Percentiles rank a stretch among this genome's conserved stretches.
These are phyloP conservation scores for Montipora efflorescens DNA, from an alignment of 64 coral and sea anemone species.

Conservation along the genomic window DNA sequence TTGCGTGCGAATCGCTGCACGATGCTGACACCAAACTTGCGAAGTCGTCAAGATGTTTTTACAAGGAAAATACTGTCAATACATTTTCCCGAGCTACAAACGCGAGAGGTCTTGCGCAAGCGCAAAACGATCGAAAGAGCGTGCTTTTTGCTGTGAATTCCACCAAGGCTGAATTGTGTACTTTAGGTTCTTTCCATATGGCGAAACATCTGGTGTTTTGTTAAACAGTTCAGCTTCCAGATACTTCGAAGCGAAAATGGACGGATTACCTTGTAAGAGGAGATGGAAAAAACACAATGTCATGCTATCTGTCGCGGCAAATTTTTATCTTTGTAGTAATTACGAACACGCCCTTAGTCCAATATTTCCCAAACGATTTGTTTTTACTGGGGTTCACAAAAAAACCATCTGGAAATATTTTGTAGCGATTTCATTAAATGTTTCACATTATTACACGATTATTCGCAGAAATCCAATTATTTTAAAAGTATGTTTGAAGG, in stretches of 20 bases:
- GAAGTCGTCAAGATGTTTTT: background rate
- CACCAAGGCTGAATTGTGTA: background rate
- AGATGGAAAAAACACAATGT: background rate
- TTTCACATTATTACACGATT: conserved; percentile 11
- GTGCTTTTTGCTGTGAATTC: background rate
- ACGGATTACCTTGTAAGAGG: background rate
- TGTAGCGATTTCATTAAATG: conserved; percentile 1
- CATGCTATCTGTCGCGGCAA: background rate
- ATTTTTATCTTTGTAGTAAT: background rate
- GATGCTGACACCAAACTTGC: background rate
- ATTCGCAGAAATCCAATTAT: conserved; percentile 16
- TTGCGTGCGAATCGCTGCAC: background rate
- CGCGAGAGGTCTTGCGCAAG: background rate
- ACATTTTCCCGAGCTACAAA: background rate
- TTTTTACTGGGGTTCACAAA: too few species aligned
- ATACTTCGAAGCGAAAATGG: background rate
- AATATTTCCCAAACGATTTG: too few species aligned
- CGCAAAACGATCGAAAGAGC: background rate
- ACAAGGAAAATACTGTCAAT: background rate
- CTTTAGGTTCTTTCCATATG: background rate
- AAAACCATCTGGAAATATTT: conserved; percentile 6
- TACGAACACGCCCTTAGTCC: background rate
- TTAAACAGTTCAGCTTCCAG: background rate
- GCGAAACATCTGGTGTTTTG: conserved; percentile 22
- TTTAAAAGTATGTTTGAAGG: conserved; percentile 12